Base-by-base conservation (phyloP, 2,113 vertebrate genomes). In the Montifringilla adamsi region DNA sequence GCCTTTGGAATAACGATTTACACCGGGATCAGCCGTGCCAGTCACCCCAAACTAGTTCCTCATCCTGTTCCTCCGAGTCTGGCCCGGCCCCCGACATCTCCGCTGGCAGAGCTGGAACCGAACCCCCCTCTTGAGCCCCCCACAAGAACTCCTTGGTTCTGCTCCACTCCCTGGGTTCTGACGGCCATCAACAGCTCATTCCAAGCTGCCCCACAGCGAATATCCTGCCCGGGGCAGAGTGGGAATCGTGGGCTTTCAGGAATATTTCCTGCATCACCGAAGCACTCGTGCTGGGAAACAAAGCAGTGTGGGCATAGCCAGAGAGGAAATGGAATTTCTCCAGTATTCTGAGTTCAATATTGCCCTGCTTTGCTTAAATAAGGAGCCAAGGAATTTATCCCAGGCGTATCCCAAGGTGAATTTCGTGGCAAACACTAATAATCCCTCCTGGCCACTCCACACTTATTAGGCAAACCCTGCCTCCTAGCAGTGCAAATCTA, bases 1-100 rank as follows among this genome's bases (percentile, higher is more conserved):
- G 98, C 98, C 97, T 94, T 91, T 90, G 97, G 98, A 98, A 98
- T 99, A 97, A 98, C 97, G 98, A 98, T 98, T 98, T 86, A 93
- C 92, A 93, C 72, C 35, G 59, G 98, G 97, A 97, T 84, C 95
- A 98, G 97, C 97, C 95, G 15, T 93, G 81, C 66, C 92, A 95
- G 97, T 94, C 96, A 97, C 96, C 93, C 95, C 91, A 98, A 98
- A 98, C 86, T 91, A 77, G 87, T 83, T 56, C 78, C 93, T 89
- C 52, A 20, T 20, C 50, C 55, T 9, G 23, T 21, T 73, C 55
- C 72, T 30, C 26, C 1, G 53, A 92, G 76, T 78, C 87, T 72
- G 84, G 46, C 52, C 49, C 27, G 1, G 55, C 62, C 68, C 41
- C 22, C 15, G 1, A 16, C 4, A 1, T 66, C 43, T 82, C 28